Base-by-base conservation (phyloP, 1,140 invertebrate species). In the Steinernema khuongi region DNA sequence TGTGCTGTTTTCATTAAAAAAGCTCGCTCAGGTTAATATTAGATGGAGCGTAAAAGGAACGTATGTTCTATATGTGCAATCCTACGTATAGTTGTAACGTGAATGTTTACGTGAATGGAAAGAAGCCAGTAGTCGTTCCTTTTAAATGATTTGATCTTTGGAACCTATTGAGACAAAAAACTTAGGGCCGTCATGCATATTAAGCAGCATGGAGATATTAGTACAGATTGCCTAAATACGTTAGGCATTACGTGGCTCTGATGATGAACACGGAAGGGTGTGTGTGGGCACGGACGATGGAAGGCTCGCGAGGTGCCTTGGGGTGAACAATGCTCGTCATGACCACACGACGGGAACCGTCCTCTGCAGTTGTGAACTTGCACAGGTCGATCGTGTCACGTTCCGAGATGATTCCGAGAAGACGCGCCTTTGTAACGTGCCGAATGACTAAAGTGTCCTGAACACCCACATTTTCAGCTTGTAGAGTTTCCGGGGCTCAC, bases 201-300 rank as follows among this genome's bases (percentile, higher is more conserved):
- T n/a, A n/a, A n/a, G n/a, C n/a, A n/a, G n/a, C n/a, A n/a, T n/a
- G n/a, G 7, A 11, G 36, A 41, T n/a, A 41, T 41, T 41, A 41
- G n/a, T 41, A n/a, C 36, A 7, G 36, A 41, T 41, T n/a, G n/a
- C 7, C 7, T 41, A 7, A 41, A 41, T 41, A 11, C n/a, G 36
- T n/a, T 11, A 60, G 11, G 11, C 22, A 60, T 60, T 60, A 60
- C 50, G 50, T 60, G 14, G 50, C 7, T 60, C 22, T 60, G 7
- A 60, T 60, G 50, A 11, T 26, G 50, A 60, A 60, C 50, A 60
- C 26, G 14, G 50, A 60, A 60, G 50, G 50, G 26, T 60, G 50
- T 7, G 50, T 60, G 50, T 60, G 50, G 19, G 50, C 50, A 22
- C 50, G 50, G 14, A 60, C 50, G 26, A 60, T 22, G 14, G 50